Conservation (phyloP, 2,113 vertebrate genomes). For the Rhadina sibilatrix region DNA sequence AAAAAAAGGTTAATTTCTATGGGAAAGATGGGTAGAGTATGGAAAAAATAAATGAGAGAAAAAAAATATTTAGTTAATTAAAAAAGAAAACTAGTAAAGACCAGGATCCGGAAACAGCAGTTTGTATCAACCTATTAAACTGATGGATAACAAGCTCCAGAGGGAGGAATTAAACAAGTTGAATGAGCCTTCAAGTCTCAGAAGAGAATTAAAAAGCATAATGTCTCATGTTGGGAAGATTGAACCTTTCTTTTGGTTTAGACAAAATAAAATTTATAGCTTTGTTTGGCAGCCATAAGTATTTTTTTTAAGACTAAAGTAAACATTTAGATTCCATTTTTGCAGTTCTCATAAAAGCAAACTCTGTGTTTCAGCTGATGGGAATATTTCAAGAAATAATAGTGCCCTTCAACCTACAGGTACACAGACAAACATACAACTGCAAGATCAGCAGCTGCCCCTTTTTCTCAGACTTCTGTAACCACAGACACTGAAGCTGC, state of each 20-base stretch:
- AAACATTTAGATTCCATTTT: not conserved
- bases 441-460: constrained; percentile 31
- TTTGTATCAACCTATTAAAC: constrained; percentile 16
- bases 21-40: not conserved
- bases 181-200: not conserved
- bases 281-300: constrained; percentile 21
- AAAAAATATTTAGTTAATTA: not conserved
- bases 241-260: constrained; percentile 24
- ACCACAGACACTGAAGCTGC: not conserved
- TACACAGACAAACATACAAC: constrained; percentile 26
- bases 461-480: constrained; percentile 11
- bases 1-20: not conserved
- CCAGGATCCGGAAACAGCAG: not conserved
- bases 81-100: not conserved
- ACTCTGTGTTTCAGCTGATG: constrained; percentile 4
- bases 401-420: constrained; percentile 10
- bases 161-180: constrained; percentile 43
- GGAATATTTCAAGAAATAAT: constrained; percentile 33
- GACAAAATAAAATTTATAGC: constrained; percentile 31
- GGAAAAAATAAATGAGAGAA: not conserved
- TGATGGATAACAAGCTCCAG: constrained; percentile 41
- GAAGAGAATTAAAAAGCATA: constrained; percentile 41
- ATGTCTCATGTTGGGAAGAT: not conserved
- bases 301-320: constrained; percentile 11
- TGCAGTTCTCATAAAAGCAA: constrained; percentile 9